Conservation (phyloP, 2,888 invertebrate genomes). For the Hyposoter didymator region DNA sequence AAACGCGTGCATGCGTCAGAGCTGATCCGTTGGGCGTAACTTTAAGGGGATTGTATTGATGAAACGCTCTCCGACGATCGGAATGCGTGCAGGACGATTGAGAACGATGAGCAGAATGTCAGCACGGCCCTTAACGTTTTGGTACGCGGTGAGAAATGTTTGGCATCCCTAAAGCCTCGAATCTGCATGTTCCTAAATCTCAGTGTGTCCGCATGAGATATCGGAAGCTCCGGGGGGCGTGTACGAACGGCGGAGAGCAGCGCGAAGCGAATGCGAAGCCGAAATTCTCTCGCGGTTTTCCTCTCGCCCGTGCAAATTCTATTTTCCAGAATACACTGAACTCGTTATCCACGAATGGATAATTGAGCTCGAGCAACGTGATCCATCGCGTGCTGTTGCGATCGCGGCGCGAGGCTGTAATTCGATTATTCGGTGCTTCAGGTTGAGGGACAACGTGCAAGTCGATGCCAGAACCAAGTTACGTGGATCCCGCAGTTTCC, state of each 20-base stretch:
- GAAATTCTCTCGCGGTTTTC: slow-evolving; percentile 31
- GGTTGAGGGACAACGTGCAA: slow-evolving; percentile 36
- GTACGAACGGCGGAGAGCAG: not conserved
- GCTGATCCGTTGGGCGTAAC: no score
- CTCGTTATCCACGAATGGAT: slow-evolving; percentile 38
- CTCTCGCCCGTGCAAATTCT: slow-evolving; percentile 54
- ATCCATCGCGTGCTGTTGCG: slow-evolving; percentile 40
- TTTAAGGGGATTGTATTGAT: no score
- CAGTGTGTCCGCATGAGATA: not conserved
- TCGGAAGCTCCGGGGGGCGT: not conserved
- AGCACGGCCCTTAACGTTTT: slow-evolving; percentile 1
- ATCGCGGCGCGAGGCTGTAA: slow-evolving; percentile 29
- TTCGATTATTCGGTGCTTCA: slow-evolving; percentile 58
- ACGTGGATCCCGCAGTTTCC: slow-evolving; percentile 24
- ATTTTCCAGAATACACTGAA: slow-evolving; percentile 30
- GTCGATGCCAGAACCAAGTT: slow-evolving; percentile 56
- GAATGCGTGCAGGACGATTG: not conserved
- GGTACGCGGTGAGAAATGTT: not conserved
- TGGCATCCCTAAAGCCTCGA: not conserved
- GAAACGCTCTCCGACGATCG: no score
- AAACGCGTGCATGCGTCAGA: no score
- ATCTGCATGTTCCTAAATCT: not conserved
- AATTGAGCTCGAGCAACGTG: slow-evolving; percentile 25
- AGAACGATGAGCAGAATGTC: slow-evolving; percentile 8
- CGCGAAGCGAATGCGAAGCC: slow-evolving; percentile 19